Evolutionary conservation across 2,888 invertebrate species (phyloP).

Genomic region (Ectropis crepuscularia): DNA sequence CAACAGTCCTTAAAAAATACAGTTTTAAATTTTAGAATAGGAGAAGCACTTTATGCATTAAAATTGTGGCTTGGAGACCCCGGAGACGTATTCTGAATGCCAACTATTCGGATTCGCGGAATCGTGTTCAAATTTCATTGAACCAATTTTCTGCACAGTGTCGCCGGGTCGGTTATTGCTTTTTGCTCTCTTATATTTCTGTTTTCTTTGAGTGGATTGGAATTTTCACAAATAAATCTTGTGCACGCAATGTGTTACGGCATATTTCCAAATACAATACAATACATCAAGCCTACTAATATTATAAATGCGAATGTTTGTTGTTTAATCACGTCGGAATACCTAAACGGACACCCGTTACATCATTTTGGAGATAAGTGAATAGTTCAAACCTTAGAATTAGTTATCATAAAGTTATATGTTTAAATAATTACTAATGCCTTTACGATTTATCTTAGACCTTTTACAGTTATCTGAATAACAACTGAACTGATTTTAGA

Average conservation of each 20-base stretch:
- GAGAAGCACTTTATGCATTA: constrained; percentile 12
- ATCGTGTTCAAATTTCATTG: constrained; percentile 55
- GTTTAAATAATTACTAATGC: no score
- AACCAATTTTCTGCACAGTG: constrained; percentile 47
- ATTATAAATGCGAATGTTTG: neutral
- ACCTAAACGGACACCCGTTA: no score
- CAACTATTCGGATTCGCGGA: constrained; percentile 42
- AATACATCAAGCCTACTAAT: neutral
- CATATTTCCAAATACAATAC: constrained; percentile 9
- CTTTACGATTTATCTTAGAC: no score
- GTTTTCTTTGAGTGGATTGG: constrained; percentile 28
- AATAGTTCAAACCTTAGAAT: no score
- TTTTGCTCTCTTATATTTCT: constrained; percentile 30
- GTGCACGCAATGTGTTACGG: constrained; percentile 28
- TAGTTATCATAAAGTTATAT: no score
- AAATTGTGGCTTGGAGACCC: constrained; percentile 17
- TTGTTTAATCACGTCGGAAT: no score
- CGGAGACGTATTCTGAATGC: constrained; percentile 42
- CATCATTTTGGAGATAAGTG: no score
- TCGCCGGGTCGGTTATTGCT: constrained; percentile 36
- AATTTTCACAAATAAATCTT: constrained; percentile 28
- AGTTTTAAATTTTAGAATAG: no score
- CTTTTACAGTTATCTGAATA: no score
- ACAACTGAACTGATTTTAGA: no score
- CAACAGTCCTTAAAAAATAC: no score